A percentile compares a stretch with the other conserved stretches of the same genome.
Conservation (phyloP, 2,113 vertebrate genomes). For the Carassius gibelio region DNA sequence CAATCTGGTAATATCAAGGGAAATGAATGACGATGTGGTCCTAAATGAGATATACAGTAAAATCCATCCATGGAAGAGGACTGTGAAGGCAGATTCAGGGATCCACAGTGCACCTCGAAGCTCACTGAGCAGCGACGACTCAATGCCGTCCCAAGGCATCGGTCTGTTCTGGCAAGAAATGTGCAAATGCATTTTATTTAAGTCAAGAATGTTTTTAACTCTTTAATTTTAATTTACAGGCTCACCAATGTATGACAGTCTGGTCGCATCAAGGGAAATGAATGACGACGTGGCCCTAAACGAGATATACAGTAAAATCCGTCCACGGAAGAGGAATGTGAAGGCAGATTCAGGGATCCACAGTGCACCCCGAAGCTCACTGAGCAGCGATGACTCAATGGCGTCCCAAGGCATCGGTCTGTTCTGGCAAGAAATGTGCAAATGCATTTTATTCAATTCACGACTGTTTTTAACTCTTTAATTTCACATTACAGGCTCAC, state of each 20-base stretch:
- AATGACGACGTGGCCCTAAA: conserved; percentile 17
- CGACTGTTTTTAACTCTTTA: neutral
- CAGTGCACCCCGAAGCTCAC: too few species aligned
- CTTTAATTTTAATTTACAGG: conserved; percentile 37
- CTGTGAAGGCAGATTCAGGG: neutral
- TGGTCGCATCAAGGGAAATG: neutral
- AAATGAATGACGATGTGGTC: conserved; percentile 25
- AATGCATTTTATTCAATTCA: neutral
- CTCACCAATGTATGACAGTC: conserved; percentile 5
- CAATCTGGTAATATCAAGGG: conserved; percentile 5
- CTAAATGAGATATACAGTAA: conserved; percentile 41
- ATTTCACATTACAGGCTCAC: conserved; percentile 40
- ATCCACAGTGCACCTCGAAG: neutral
- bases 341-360: too few species aligned
- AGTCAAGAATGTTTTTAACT: neutral
- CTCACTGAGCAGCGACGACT: conserved; percentile 57
- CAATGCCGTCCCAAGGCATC: conserved; percentile 47
- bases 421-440: neutral
- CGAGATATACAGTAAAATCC: too few species aligned
- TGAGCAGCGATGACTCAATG: too few species aligned
- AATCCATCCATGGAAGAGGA: neutral
- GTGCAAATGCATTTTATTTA: neutral
- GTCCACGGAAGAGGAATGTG: too few species aligned
- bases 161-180: conserved; percentile 52
- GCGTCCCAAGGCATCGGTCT: conserved; percentile 54